A percentile compares a stretch with the other conserved stretches of the same genome.
phyloP scores from a whole-genome alignment of 2,113 vertebrate species.

The Erinaceus europaeus region DNA sequence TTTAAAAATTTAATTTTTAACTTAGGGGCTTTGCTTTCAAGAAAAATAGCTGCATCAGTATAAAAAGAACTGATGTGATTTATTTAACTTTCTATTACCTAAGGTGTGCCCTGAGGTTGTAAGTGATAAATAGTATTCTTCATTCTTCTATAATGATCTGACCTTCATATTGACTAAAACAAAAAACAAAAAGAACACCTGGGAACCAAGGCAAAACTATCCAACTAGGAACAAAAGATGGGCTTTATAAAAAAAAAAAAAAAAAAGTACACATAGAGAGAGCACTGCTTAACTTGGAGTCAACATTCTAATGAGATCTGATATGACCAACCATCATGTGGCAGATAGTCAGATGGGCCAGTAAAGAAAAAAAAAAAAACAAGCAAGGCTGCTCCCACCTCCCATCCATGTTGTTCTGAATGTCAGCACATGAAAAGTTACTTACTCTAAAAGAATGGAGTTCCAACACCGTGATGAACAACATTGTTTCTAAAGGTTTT shows the following conservation, averaged over 20 bases:
- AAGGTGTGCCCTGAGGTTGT: neutral
- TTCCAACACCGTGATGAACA: neutral
- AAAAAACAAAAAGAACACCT: too few relatives aligned
- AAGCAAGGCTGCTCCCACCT: neutral
- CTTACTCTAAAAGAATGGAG: neutral
- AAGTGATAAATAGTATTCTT: neutral
- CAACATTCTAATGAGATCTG: neutral
- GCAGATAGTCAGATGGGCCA: neutral
- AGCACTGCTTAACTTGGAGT: neutral
- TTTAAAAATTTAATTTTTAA: neutral
- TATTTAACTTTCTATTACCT: neutral
- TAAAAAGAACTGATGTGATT: neutral
- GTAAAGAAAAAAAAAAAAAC: neutral
- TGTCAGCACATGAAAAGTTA: neutral
- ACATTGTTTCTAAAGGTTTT: neutral
- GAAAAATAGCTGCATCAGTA: neutral
- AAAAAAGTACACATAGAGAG: too few relatives aligned
- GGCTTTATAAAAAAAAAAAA: neutral
- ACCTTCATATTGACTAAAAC: neutral
- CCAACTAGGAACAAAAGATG: neutral
- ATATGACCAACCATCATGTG: neutral
- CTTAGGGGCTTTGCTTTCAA: conserved; percentile 6
- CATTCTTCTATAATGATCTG: neutral
- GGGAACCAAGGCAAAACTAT: neutral
- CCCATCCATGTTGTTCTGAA: neutral